These are phyloP conservation scores for Coturnix japonica DNA, from an alignment of 2,113 vertebrate genomes.

Conservation along the genomic window DNA sequence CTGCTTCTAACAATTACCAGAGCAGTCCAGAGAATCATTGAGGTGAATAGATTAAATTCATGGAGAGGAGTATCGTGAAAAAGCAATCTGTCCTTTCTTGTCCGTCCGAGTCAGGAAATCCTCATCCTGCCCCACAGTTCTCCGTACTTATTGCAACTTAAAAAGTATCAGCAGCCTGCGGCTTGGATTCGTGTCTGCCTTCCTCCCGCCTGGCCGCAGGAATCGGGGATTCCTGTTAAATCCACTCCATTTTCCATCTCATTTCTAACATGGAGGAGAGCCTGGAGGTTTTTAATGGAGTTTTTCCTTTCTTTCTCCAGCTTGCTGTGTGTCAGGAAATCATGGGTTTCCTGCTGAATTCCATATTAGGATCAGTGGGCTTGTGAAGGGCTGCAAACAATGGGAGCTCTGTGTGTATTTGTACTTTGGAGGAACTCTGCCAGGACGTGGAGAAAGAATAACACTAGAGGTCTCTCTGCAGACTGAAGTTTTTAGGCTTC, in stretches of 20 bases:
- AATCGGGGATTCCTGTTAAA: conserved; percentile 65
- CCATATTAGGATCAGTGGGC: conserved; percentile 87
- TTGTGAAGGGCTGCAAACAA: conserved; percentile 83
- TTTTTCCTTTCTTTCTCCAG: conserved; percentile 77
- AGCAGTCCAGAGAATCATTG: conserved; percentile 58
- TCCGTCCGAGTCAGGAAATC: conserved; percentile 67
- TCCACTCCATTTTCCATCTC: conserved; percentile 73
- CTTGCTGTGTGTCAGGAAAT: conserved; percentile 84
- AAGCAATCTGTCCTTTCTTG: not conserved
- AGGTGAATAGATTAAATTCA: conserved; percentile 55
- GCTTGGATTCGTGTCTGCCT: conserved; percentile 10
- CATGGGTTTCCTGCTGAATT: conserved; percentile 87
- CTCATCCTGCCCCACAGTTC: conserved; percentile 65
- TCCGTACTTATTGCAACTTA: conserved; percentile 50
- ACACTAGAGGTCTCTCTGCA: conserved; percentile 81
- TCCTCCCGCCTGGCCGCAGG: conserved; percentile 54
- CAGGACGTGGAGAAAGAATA: conserved; percentile 78
- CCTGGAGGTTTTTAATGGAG: conserved; percentile 76
- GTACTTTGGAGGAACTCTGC: conserved; percentile 82
- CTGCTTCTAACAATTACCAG: conserved; percentile 56
- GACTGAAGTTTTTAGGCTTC: conserved; percentile 73
- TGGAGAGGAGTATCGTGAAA: not conserved
- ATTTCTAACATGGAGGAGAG: conserved; percentile 78
- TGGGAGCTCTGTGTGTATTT: conserved; percentile 84
- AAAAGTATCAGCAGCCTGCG: conserved; percentile 51